A percentile compares a stretch with the other conserved stretches of the same genome.
phyloP scores from a whole-genome alignment of 2,113 vertebrate genomes.

The Misgurnus anguillicaudatus region DNA sequence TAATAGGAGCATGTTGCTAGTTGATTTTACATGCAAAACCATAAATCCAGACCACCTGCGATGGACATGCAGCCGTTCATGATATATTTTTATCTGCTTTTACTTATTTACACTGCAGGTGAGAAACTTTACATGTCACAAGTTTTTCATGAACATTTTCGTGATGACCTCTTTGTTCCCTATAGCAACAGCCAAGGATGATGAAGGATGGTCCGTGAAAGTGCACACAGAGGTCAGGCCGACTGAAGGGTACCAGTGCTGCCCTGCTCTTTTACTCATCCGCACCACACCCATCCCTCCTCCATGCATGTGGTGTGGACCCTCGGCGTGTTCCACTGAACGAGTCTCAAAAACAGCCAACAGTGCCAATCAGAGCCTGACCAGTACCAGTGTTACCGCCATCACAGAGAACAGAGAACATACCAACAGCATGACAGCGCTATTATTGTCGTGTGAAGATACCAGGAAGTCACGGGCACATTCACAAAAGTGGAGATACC shows the following conservation, averaged over 20 bases:
- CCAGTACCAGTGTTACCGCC: constrained; percentile 84
- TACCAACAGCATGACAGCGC: constrained; percentile 80
- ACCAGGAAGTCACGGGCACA: constrained; percentile 57
- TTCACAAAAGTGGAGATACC: no score
- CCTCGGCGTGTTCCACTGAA: constrained; percentile 84
- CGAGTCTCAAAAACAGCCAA: constrained; percentile 71
- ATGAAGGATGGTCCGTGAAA: constrained; percentile 84
- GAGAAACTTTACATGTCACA: constrained; percentile 32
- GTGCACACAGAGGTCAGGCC: constrained; percentile 82
- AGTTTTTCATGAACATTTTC: neutral
- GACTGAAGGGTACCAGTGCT: constrained; percentile 82
- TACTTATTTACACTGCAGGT: constrained; percentile 56
- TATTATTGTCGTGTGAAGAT: constrained; percentile 92
- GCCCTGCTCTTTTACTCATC: constrained; percentile 91
- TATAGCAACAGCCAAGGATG: constrained; percentile 44
- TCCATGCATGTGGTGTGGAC: constrained; percentile 86
- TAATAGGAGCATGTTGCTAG: constrained; percentile 11
- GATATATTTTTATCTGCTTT: constrained; percentile 52
- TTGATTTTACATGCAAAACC: neutral
- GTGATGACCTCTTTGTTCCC: neutral
- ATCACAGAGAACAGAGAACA: constrained; percentile 81
- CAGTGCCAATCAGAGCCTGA: constrained; percentile 78
- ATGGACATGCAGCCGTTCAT: constrained; percentile 54
- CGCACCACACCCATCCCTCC: constrained; percentile 82
- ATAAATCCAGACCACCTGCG: constrained; percentile 8